Base-by-base conservation (phyloP, 2,888 invertebrate species). In the Ctenicera cuprea region DNA sequence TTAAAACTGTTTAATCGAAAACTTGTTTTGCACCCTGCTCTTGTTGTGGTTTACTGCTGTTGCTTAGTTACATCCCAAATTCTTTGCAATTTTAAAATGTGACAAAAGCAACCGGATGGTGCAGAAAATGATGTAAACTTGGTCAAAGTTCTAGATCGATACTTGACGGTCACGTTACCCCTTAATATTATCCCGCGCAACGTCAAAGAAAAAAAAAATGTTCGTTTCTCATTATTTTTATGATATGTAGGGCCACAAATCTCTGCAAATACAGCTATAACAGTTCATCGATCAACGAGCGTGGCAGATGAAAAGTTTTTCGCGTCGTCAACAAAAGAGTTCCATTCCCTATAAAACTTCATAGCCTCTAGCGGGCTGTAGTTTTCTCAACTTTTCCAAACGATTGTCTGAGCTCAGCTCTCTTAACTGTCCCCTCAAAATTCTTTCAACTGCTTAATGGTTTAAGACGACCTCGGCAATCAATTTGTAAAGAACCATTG, bases 271-370 rank as follows among this genome's bases (percentile, higher is more conserved):
- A 48, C 26, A n/a, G 50, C 57, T 33, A 61, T 38, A 71, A 63
- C 70, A 64, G 57, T 54, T 64, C 54, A 64, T 64, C 64, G 52
- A 67, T 72, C 67, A 67, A 57, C 30, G 64, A 69, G 57, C 33
- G 43, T 38, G 37, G 20, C 18, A 54, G 33, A 45, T 62, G 62
- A 62, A 63, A 64, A 50, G 50, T 72, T 66, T 71, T 64, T 54
- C 22, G 50, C 52, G 41, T 73, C 61, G 73, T 64, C 68, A 68
- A 63, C 57, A 67, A 72, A 68, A 38, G 48, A 68, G 54, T 63
- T 68, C 62, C 38, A 45, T 68, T 73, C 68, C 57, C 64, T 45
- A 64, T 68, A 72, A 73, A 73, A 73, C 54, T 73, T 64, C 54
- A 64, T 68, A 48, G 68, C 67, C 68, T 63, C 63, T 59, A 73